Conservation (phyloP, 2,113 vertebrate genomes). For the Heptranchias perlo region DNA sequence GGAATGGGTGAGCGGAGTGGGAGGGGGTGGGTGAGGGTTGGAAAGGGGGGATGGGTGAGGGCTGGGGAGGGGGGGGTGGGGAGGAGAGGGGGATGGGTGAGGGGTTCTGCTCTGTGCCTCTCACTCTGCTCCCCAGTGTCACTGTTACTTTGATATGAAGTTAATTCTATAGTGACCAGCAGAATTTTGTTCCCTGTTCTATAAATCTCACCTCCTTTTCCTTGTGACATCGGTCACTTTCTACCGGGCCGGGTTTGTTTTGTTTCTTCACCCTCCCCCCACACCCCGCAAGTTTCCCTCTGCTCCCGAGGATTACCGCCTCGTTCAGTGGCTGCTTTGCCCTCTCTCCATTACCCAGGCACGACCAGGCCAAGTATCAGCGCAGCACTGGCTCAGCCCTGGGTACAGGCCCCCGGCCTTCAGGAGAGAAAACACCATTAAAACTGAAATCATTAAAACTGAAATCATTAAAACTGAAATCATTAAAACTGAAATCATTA, state of each 20-base stretch:
- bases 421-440: background rate
- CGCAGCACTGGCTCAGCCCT: background rate
- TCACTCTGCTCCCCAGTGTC: background rate
- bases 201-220: background rate
- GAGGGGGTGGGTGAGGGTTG: too few relatives aligned
- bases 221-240: background rate
- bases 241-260: background rate
- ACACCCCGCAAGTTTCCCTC: background rate
- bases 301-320: background rate
- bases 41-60: background rate
- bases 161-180: background rate
- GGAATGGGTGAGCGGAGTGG: too few relatives aligned
- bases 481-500: too few relatives aligned
- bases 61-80: background rate
- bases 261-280: background rate
- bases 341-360: background rate
- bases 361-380: background rate
- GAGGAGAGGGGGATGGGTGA: background rate
- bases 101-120: background rate
- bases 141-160: background rate
- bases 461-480: too few relatives aligned
- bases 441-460: background rate
- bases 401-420: too few relatives aligned
- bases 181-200: background rate
- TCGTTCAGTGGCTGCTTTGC: background rate